Evolutionary conservation across 2,797 vertebrate genomes (phyloP).

Genomic region (Enteromius argenteus): DNA sequence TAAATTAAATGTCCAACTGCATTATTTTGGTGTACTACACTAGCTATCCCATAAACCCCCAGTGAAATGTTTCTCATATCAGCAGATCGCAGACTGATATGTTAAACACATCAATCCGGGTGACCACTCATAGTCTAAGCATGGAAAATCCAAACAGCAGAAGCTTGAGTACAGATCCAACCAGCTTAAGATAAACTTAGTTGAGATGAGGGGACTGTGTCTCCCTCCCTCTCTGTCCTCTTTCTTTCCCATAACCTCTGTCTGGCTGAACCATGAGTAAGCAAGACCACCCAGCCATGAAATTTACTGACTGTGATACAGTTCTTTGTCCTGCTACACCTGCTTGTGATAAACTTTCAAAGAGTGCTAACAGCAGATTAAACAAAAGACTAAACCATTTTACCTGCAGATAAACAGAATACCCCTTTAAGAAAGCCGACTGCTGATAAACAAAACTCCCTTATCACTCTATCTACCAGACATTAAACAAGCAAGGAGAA

Average conservation of each 20-base stretch:
- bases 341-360: slow-evolving; percentile 35
- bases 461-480: slow-evolving; percentile 42
- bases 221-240: neutral
- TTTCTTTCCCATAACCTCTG: slow-evolving; percentile 48
- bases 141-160: slow-evolving; percentile 39
- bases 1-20: neutral
- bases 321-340: slow-evolving; percentile 36
- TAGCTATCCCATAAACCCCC: slow-evolving; percentile 5
- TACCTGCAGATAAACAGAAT: slow-evolving; percentile 34
- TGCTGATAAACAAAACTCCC: slow-evolving; percentile 31
- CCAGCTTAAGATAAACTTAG: slow-evolving; percentile 22
- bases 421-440: slow-evolving; percentile 15
- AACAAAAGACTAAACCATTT: slow-evolving; percentile 42
- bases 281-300: slow-evolving; percentile 49
- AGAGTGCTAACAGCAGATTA: slow-evolving; percentile 23
- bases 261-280: slow-evolving; percentile 37
- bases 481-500: slow-evolving; percentile 22
- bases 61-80: slow-evolving; percentile 15
- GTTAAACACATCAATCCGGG: slow-evolving; percentile 42
- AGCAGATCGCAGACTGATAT: slow-evolving; percentile 36
- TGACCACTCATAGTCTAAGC: slow-evolving; percentile 45
- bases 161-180: slow-evolving; percentile 17
- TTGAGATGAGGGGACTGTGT: slow-evolving; percentile 1
- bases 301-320: slow-evolving; percentile 38
- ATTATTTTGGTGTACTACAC: neutral